Conservation (phyloP, 2,113 vertebrate genomes). For the Xiphias gladius region DNA sequence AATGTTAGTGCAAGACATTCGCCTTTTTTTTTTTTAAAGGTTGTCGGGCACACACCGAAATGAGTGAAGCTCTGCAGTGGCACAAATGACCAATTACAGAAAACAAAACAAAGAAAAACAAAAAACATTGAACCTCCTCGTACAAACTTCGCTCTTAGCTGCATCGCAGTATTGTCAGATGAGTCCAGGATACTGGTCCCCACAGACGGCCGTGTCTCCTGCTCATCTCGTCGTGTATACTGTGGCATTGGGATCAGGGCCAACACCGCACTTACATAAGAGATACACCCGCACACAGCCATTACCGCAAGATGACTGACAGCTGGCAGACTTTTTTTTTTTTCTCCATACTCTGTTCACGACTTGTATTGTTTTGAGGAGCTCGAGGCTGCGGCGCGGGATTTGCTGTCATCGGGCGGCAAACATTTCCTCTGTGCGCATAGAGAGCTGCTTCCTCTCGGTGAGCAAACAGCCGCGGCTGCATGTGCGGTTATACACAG, state of each 20-base stretch:
- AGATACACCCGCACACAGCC: not conserved
- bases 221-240: not conserved
- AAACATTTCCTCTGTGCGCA: constrained; percentile 32
- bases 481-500: not conserved
- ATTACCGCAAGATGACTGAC: constrained; percentile 18
- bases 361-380: constrained; percentile 30
- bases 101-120: not conserved
- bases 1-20: not conserved
- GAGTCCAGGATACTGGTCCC: not conserved
- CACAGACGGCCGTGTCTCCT: not conserved
- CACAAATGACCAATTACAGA: constrained; percentile 19
- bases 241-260: constrained; percentile 34
- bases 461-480: not conserved
- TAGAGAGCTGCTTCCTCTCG: not conserved
- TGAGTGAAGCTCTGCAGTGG: constrained; percentile 1
- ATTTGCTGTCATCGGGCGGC: constrained; percentile 38
- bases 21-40: constrained; percentile 1
- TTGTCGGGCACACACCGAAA: not conserved
- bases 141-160: constrained; percentile 23
- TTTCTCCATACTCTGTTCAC: constrained; percentile 8
- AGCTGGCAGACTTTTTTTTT: constrained; percentile 9
- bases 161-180: constrained; percentile 30
- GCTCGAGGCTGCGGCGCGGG: constrained; percentile 41
- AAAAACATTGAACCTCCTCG: constrained; percentile 1
- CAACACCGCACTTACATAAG: not conserved